Evolutionary conservation across 1,140 invertebrate species (phyloP).

Genomic region (Cydia strobilella): DNA sequence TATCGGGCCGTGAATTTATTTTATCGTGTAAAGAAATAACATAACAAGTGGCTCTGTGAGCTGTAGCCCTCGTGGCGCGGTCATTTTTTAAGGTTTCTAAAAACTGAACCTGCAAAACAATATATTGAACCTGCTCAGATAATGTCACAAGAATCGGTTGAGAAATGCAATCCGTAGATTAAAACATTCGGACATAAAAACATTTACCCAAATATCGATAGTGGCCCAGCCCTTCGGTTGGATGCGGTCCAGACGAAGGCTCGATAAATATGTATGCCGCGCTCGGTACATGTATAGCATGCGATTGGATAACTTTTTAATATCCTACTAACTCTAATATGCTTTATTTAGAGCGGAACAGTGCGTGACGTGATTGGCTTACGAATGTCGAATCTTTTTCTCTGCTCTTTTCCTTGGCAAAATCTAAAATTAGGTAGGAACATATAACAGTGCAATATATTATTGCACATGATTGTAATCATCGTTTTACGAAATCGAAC

Average conservation of each 20-base stretch:
- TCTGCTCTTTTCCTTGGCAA: too few species aligned
- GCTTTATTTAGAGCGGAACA: not conserved
- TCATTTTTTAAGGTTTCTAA: too few species aligned
- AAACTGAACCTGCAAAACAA: too few species aligned
- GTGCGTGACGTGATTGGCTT: not conserved
- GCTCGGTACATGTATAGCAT: conserved; percentile 34
- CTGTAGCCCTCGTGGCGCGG: too few species aligned
- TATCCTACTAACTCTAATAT: not conserved
- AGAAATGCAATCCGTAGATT: too few species aligned
- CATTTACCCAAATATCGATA: not conserved
- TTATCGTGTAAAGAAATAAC: not conserved
- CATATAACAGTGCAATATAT: too few species aligned
- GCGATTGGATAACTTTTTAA: conserved; percentile 36
- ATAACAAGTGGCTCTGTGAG: too few species aligned
- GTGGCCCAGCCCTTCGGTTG: conserved; percentile 36
- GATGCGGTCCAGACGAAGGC: conserved; percentile 48
- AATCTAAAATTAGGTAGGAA: too few species aligned
- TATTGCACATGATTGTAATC: not conserved
- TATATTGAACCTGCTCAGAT: too few species aligned
- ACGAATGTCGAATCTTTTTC: not conserved
- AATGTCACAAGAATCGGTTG: too few species aligned
- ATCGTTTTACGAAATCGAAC: not conserved
- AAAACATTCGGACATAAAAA: too few species aligned
- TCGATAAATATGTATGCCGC: conserved; percentile 58
- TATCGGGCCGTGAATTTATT: not conserved